A percentile compares a stretch with the other conserved stretches of the same genome.
phyloP scores from a whole-genome alignment of 2,113 vertebrate species.

The Gracilinanus agilis region DNA sequence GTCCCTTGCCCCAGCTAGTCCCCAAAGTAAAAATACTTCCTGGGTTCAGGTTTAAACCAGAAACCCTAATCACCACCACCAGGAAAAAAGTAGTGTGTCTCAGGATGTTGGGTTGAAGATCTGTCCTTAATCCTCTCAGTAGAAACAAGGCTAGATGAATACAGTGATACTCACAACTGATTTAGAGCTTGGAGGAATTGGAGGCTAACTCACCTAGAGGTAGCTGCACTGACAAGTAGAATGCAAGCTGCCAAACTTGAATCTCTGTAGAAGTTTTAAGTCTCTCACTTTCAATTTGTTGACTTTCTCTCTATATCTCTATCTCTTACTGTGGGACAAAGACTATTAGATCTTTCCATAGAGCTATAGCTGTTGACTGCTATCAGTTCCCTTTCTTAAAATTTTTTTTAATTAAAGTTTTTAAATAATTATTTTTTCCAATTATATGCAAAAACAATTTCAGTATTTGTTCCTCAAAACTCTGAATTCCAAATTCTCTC shows the following conservation, averaged over 20 bases:
- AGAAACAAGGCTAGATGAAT: background rate
- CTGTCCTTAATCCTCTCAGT: background rate
- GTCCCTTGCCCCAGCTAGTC: background rate
- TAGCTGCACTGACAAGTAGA: background rate
- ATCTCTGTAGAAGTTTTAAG: background rate
- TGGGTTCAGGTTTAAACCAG: background rate
- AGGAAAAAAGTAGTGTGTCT: background rate
- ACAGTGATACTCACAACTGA: background rate
- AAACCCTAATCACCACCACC: background rate
- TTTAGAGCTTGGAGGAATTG: background rate
- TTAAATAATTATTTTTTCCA: no score
- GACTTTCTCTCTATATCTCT: background rate
- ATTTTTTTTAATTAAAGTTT: no score
- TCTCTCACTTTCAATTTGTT: background rate
- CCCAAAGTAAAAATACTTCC: background rate
- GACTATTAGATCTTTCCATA: slow-evolving; percentile 19
- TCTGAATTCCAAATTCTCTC: no score
- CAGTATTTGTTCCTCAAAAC: no score
- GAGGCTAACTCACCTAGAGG: background rate
- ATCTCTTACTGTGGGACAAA: background rate
- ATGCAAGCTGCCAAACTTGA: background rate
- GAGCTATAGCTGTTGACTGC: slow-evolving; percentile 2
- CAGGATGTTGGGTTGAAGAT: background rate
- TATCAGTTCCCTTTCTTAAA: slow-evolving; percentile 9
- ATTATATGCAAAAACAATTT: no score